Base-by-base conservation (phyloP, 2,797 vertebrate genomes). In the Anguilla pacifica region DNA sequence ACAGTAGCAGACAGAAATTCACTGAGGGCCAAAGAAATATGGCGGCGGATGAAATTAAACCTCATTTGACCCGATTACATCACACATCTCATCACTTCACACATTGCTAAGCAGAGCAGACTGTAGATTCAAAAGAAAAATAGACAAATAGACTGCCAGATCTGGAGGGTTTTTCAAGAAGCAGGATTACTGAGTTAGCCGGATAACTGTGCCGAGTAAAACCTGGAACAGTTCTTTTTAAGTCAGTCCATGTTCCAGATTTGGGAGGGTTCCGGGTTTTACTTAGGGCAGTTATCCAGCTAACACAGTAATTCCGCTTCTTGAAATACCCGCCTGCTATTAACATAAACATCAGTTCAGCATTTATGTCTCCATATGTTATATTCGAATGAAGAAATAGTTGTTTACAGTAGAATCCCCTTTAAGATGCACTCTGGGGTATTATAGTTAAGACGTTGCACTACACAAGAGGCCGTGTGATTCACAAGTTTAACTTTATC, bases 401-500 rank as follows among this genome's bases (percentile, higher is more conserved):
- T 2, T 19, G 19, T 59, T 13, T 22, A 39, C 6, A 84, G 13
- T 3, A 15, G 11, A 74, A 17, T 25, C 22, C 35, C 13, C 39
- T 43, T 79, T 19, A 39, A 22, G 59, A 79, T 9, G 74, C 35
- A 5, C 15, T 35, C 74, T 6, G 35, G 3, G 13, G 39, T 25
- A 22, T 25, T 55, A n/a, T 6, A 28, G 22, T 79, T 43, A 79
- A 79, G 51, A 84, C 13, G 15, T 79, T 43, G 74, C 11, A 28
- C 74, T 49, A 19, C 46, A 49, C 46, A 49, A 51, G 79, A 51
- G 9, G 79, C 46, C 22, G 22, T 82, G 46, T 82, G 79, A n/a
- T 82, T n/a, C 79, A 82, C 46, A 82, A 82, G 83, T 31, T 85
- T 39, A 15, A 85, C 53, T 59, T 61, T 22, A 85, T 39, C 83